Base-by-base conservation (phyloP, 2,797 vertebrate species). In the Megaceryle alcyon region DNA sequence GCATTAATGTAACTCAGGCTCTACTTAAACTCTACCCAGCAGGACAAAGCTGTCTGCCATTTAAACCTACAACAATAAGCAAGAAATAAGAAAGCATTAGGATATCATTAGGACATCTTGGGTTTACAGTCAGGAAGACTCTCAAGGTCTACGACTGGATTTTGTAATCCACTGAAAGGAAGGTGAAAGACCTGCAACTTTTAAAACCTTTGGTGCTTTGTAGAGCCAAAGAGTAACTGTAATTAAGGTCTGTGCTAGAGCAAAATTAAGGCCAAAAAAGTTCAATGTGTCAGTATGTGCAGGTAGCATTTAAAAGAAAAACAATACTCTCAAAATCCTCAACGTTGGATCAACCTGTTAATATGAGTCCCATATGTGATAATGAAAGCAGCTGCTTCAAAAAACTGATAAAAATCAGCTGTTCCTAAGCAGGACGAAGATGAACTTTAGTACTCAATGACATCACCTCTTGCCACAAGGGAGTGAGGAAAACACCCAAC, bases 251-350 rank as follows among this genome's bases (percentile, higher is more conserved):
- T 63, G 33, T 0, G 1, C 13, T 20, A 51, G 12, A 65, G 22
- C 7, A 78, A 71, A 83, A 61, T 13, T 19, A 81, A 82, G 51
- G 4, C n/a, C 23, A 31, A 87, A 69, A 90, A 61, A 44, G 14
- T 4, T 2, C n/a, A 19, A 33, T 0, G 5, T 44, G 9, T 44
- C 19, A 4, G 25, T 48, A 68, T 3, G 8, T 10, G 43, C 7
- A 37, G 4, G 21, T 4, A 46, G 15, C 25, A 53, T 53, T 54
- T 78, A 53, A 83, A 89, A 81, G 21, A 82, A 81, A 59, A 8
- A 44, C 28, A 68, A 17, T n/a, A 51, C 31, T 48, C 51, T 14
- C 57, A 15, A 72, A 85, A 54, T 48, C 19, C 61, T 51, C 48
- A 81, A 63, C 85, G 48, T 22, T 68, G 14, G 4, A 82, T 54